Percentiles rank a stretch among this genome's conserved stretches.
These are phyloP conservation scores for Catagonus wagneri DNA, from an alignment of 2,113 vertebrate genomes.

Conservation along the genomic window DNA sequence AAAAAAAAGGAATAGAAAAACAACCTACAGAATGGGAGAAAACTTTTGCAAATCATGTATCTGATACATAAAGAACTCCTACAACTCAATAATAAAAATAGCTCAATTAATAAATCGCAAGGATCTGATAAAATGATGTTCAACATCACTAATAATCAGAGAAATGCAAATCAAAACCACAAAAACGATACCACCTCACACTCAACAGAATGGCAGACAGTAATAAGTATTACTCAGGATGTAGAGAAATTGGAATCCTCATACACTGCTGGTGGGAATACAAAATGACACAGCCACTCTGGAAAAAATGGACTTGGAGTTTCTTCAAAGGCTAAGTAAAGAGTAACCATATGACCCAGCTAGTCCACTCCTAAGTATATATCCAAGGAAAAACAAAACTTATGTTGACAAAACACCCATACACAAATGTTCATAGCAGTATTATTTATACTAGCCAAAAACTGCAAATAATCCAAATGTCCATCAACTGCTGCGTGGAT, in stretches of 20 bases:
- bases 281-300: background rate
- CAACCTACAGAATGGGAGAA: background rate
- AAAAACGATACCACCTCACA: background rate
- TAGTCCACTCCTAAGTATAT: background rate
- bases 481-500: background rate
- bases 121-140: background rate
- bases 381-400: constrained; percentile 31
- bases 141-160: background rate
- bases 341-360: background rate
- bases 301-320: background rate
- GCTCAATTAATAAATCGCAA: background rate
- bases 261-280: background rate
- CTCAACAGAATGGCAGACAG: background rate
- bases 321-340: background rate
- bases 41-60: background rate
- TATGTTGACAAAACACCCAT: background rate
- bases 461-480: background rate
- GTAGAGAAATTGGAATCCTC: background rate
- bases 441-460: background rate
- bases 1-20: background rate
- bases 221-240: background rate
- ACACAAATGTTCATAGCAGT: background rate
- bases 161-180: background rate
- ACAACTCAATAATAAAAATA: constrained; percentile 23
- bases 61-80: background rate